Conservation (phyloP, 2,113 vertebrate genomes). For the zebrafish (Danio rerio) region DNA sequence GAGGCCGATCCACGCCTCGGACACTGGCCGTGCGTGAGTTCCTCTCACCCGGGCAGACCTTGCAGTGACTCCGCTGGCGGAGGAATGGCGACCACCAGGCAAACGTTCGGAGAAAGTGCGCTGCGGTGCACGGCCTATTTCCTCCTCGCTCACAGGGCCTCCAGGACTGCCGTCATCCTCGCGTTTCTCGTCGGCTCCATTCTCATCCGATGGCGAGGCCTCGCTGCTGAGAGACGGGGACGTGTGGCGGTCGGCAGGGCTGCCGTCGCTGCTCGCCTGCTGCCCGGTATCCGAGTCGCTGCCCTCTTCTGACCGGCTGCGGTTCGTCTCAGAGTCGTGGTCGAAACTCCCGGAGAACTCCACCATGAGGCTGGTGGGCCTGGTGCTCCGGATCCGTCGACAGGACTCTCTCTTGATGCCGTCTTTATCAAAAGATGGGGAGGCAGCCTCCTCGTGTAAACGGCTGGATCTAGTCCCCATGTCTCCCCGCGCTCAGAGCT, state of each 20-base stretch:
- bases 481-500: conserved; percentile 12
- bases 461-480: conserved; percentile 80
- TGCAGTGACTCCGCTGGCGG: conserved; percentile 68
- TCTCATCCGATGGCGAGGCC: conserved; percentile 65
- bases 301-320: conserved; percentile 78
- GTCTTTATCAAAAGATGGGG: conserved; percentile 73
- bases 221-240: conserved; percentile 65
- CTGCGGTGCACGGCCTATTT: conserved; percentile 76
- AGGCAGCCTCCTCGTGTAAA: conserved; percentile 74
- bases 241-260: conserved; percentile 70
- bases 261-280: conserved; percentile 73
- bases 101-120: conserved; percentile 81
- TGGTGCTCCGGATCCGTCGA: conserved; percentile 70
- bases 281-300: conserved; percentile 78
- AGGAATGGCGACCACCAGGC: conserved; percentile 74
- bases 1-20: conserved; percentile 81
- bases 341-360: conserved; percentile 80
- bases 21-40: conserved; percentile 74
- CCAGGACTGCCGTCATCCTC: conserved; percentile 60
- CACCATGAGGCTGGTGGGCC: conserved; percentile 78
- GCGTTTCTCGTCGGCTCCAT: conserved; percentile 63
- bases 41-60: conserved; percentile 73
- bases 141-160: conserved; percentile 67
- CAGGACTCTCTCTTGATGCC: conserved; percentile 74
- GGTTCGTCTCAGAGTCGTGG: conserved; percentile 73